Percentiles rank a stretch among this genome's conserved stretches.
Evolutionary conservation across 2,113 vertebrate species (phyloP).

Genomic region (Thalassarche chlororhynchos): DNA sequence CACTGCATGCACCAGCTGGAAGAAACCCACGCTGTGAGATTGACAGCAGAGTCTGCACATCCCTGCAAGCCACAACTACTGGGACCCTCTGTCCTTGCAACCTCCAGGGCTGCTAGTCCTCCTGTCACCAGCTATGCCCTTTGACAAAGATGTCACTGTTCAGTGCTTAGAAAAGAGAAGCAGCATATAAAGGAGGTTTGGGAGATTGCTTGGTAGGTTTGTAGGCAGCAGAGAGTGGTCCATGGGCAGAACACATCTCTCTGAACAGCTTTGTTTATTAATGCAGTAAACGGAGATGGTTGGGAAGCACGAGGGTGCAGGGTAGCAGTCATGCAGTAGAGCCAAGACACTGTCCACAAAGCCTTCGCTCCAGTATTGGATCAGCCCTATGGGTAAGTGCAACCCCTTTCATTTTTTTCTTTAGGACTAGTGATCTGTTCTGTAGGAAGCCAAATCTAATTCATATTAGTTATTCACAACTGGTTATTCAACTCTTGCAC

Average conservation of each 20-base stretch:
- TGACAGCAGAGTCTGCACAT: neutral
- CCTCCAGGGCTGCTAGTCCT: neutral
- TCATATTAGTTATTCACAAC: neutral
- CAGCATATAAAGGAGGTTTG: neutral
- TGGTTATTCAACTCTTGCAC: neutral
- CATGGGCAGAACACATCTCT: neutral
- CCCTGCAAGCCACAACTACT: neutral
- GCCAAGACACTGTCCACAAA: neutral
- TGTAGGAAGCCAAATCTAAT: neutral
- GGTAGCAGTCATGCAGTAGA: neutral
- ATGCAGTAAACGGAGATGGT: neutral
- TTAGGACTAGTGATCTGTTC: neutral
- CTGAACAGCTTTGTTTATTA: neutral
- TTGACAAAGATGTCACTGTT: neutral
- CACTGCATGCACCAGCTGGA: neutral
- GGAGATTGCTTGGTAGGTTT: neutral
- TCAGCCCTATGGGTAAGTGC: neutral
- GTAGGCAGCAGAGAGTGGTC: neutral
- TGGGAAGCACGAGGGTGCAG: neutral
- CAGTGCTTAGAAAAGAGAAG: neutral
- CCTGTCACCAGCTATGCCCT: slow-evolving; percentile 7
- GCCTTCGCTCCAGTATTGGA: neutral
- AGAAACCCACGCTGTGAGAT: neutral
- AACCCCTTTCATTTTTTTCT: neutral
- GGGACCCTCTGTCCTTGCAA: neutral